These are phyloP conservation scores for Pseudocheirus occidentalis DNA, from an alignment of 2,797 vertebrate genomes.

Conservation along the genomic window DNA sequence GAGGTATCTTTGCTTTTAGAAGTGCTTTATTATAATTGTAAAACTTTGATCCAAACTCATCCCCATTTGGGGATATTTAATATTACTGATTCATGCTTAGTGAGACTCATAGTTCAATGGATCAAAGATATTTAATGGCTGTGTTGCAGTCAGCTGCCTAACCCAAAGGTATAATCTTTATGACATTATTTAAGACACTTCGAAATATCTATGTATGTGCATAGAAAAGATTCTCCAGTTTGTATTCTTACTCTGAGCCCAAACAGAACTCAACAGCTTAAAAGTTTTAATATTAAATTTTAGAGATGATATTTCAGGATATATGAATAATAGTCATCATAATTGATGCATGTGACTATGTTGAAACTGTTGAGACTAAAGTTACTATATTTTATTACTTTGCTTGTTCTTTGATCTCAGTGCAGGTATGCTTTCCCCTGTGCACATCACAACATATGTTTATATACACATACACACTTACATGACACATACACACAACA, in stretches of 20 bases:
- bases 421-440: background rate
- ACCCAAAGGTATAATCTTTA: background rate
- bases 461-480: no score
- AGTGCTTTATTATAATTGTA: background rate
- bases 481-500: no score
- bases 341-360: background rate
- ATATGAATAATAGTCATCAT: background rate
- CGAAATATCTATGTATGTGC: background rate
- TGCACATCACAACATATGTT: background rate
- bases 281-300: background rate
- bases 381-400: background rate
- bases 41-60: background rate
- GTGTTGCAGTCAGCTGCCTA: background rate
- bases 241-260: background rate
- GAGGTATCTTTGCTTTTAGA: background rate
- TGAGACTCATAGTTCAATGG: background rate
- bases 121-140: conserved; percentile 1
- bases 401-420: background rate
- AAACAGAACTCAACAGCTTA: background rate
- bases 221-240: background rate
- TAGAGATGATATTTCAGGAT: background rate
- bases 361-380: background rate
- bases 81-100: background rate
- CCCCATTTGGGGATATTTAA: background rate
- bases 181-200: background rate